Conservation (phyloP, 2,113 vertebrate species). For the Apodemus sylvaticus region DNA sequence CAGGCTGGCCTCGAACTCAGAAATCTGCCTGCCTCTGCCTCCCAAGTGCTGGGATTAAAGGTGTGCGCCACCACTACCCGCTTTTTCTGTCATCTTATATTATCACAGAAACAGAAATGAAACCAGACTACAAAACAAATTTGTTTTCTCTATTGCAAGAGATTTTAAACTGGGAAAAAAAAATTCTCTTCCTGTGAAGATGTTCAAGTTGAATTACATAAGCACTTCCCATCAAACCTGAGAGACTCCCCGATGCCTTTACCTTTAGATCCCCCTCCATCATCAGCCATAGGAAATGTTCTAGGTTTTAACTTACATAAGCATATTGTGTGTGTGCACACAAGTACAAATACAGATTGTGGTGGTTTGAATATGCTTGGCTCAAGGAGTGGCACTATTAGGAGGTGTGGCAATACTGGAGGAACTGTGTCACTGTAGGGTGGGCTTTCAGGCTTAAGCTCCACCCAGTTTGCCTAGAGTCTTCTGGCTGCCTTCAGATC, state of each 20-base stretch:
- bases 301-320: background rate
- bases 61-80: too few species aligned
- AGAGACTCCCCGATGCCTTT: background rate
- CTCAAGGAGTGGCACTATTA: too few species aligned
- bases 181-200: background rate
- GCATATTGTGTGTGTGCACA: background rate
- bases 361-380: too few species aligned
- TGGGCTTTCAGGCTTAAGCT: too few species aligned
- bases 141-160: conserved; percentile 10
- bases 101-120: background rate
- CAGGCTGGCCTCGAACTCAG: too few species aligned
- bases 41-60: too few species aligned
- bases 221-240: background rate
- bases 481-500: too few species aligned
- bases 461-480: too few species aligned
- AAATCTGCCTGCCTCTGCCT: too few species aligned
- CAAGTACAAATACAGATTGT: background rate
- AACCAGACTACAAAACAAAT: background rate
- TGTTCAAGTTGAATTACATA: background rate
- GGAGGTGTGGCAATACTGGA: too few species aligned
- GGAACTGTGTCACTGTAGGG: too few species aligned
- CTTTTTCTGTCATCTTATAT: background rate
- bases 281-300: background rate
- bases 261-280: background rate
- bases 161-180: background rate